A percentile compares a stretch with the other conserved stretches of the same genome.
phyloP scores from a whole-genome alignment of 2,888 invertebrate species.

The Acanthoscelides obtectus region DNA sequence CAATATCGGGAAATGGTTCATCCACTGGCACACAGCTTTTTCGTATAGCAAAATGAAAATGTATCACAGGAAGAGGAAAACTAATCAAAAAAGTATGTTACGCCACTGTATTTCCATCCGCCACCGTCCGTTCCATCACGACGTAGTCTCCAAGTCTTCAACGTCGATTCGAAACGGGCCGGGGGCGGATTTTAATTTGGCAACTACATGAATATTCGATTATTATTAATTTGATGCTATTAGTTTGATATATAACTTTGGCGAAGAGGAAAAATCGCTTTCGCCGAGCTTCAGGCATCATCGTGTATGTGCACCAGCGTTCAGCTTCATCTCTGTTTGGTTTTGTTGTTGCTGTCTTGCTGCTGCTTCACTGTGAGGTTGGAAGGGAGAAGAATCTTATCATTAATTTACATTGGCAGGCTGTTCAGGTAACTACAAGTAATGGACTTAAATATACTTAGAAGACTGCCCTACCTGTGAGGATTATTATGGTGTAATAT shows the following conservation, averaged over 20 bases:
- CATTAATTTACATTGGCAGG: neutral
- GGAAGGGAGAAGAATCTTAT: neutral
- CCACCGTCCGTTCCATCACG: neutral
- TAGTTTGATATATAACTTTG: slow-evolving; percentile 33
- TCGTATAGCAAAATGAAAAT: too few relatives aligned
- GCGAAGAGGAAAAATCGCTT: slow-evolving; percentile 4
- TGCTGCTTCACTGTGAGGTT: neutral
- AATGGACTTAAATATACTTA: neutral
- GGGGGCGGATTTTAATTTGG: slow-evolving; percentile 44
- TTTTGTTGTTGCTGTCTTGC: neutral
- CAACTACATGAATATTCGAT: slow-evolving; percentile 42
- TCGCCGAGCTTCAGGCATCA: neutral
- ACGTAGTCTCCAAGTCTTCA: slow-evolving; percentile 2
- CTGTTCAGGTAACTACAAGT: neutral
- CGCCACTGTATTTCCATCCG: neutral
- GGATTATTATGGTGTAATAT: too few relatives aligned
- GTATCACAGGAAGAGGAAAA: too few relatives aligned
- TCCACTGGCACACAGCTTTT: too few relatives aligned
- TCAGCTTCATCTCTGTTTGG: too few relatives aligned
- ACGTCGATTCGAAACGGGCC: slow-evolving; percentile 10
- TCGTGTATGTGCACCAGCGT: neutral
- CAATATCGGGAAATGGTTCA: too few relatives aligned
- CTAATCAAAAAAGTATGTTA: neutral
- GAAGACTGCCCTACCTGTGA: too few relatives aligned
- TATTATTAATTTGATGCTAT: slow-evolving; percentile 41